A percentile compares a stretch with the other conserved stretches of the same genome.
These are phyloP conservation scores for Sapayoa aenigma DNA, from an alignment of 2,113 vertebrate species.

Conservation along the genomic window DNA sequence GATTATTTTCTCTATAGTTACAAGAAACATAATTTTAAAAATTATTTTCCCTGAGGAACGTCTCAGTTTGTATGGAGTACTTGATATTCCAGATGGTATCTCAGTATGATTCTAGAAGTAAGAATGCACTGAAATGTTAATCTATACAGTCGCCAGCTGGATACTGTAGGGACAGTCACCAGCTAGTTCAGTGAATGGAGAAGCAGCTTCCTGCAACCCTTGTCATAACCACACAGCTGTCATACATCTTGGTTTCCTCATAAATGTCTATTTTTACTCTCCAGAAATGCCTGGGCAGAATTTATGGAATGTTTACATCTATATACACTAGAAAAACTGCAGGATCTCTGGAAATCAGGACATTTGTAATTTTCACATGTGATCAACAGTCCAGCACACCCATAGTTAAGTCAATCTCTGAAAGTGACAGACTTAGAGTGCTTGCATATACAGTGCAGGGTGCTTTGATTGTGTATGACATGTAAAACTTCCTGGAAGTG, in stretches of 20 bases:
- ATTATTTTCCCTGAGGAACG: background rate
- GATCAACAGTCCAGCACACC: background rate
- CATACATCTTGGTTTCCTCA: background rate
- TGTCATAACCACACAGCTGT: background rate
- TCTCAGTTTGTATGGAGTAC: background rate
- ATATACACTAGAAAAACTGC: background rate
- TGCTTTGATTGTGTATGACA: background rate
- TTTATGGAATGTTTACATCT: background rate
- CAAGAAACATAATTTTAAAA: background rate
- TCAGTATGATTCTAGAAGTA: background rate
- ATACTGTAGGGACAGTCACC: background rate
- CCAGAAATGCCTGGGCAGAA: background rate
- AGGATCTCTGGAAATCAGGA: background rate
- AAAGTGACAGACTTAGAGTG: background rate
- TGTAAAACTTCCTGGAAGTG: background rate
- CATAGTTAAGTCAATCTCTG: background rate
- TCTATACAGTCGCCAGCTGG: background rate
- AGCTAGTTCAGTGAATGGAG: accelerated
- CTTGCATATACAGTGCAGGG: background rate
- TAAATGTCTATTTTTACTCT: background rate
- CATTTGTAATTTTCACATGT: background rate
- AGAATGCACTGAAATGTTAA: background rate
- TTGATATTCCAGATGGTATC: background rate
- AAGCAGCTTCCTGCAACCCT: background rate
- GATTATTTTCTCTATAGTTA: background rate